A percentile compares a stretch with the other conserved stretches of the same genome.
Evolutionary conservation across 2,888 invertebrate genomes (phyloP).

Genomic region (Protonemura montana): DNA sequence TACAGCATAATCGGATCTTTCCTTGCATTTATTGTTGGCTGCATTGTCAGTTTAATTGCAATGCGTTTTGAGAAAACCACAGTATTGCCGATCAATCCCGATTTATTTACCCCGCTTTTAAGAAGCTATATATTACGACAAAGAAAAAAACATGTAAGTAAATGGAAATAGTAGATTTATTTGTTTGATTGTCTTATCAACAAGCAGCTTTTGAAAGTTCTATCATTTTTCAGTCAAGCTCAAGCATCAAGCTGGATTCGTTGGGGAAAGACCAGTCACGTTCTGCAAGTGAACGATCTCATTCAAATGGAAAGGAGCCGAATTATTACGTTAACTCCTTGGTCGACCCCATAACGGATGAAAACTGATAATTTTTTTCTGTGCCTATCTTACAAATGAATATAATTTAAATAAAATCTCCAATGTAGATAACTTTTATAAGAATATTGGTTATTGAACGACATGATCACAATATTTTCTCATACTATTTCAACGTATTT

Average conservation of each 20-base stretch:
- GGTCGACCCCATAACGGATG: not conserved
- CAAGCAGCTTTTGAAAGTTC: not conserved
- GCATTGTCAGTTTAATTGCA: slow-evolving; percentile 61
- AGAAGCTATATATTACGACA: slow-evolving; percentile 55
- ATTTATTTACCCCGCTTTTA: slow-evolving; percentile 66
- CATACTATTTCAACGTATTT: too few relatives aligned
- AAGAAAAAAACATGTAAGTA: not conserved
- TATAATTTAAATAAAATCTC: too few relatives aligned
- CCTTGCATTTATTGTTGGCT: slow-evolving; percentile 62
- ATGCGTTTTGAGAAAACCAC: slow-evolving; percentile 55
- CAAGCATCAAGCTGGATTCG: not conserved
- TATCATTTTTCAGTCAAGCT: not conserved
- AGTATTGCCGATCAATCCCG: slow-evolving; percentile 61
- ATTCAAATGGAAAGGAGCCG: not conserved
- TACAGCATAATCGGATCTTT: slow-evolving; percentile 59
- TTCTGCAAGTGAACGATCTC: not conserved
- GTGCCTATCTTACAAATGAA: too few relatives aligned
- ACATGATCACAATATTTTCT: too few relatives aligned
- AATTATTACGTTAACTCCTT: not conserved
- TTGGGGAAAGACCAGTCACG: not conserved
- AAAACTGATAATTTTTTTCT: not conserved
- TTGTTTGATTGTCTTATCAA: not conserved
- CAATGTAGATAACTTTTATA: too few relatives aligned
- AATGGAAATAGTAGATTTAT: not conserved
- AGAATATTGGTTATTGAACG: too few relatives aligned